phyloP scores from a whole-genome alignment of 2,888 invertebrate genomes.

The Ectemnius continuus region DNA sequence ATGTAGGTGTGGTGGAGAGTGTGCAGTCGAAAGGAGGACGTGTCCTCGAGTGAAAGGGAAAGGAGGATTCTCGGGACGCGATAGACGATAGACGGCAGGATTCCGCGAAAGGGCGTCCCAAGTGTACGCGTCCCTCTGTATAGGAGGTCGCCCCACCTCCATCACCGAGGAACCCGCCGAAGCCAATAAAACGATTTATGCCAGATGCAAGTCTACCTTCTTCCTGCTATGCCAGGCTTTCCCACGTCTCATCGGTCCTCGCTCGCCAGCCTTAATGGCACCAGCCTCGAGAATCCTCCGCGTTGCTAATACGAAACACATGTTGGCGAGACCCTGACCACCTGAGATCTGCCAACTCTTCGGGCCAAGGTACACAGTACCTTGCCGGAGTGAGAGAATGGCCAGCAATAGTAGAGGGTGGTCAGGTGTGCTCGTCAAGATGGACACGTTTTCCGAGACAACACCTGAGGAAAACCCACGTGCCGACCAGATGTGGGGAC shows the following conservation, averaged over 20 bases:
- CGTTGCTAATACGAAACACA: constrained; percentile 71
- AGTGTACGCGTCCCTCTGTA: constrained; percentile 5
- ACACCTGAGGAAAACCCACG: constrained; percentile 61
- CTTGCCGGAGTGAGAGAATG: background rate
- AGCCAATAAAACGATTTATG: constrained; percentile 70
- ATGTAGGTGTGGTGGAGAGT: too few relatives aligned
- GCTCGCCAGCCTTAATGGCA: constrained; percentile 41
- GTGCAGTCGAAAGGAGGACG: too few relatives aligned
- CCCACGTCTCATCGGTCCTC: constrained; percentile 59
- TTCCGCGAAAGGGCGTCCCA: constrained; percentile 14
- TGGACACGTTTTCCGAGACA: constrained; percentile 27
- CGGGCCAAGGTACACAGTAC: background rate
- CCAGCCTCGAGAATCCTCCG: constrained; percentile 21
- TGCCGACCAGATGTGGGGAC: constrained; percentile 65
- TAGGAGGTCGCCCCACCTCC: constrained; percentile 7
- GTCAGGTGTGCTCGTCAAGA: constrained; percentile 34
- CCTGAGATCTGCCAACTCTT: constrained; percentile 44
- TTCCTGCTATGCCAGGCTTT: constrained; percentile 48
- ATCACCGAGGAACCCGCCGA: constrained; percentile 22
- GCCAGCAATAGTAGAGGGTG: constrained; percentile 10
- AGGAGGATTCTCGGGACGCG: background rate
- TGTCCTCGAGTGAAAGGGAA: too few relatives aligned
- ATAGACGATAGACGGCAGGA: background rate
- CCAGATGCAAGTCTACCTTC: constrained; percentile 53
- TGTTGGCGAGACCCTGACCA: constrained; percentile 55